Base-by-base conservation (phyloP, 2,113 vertebrate species). In the Eleginops maclovinus region DNA sequence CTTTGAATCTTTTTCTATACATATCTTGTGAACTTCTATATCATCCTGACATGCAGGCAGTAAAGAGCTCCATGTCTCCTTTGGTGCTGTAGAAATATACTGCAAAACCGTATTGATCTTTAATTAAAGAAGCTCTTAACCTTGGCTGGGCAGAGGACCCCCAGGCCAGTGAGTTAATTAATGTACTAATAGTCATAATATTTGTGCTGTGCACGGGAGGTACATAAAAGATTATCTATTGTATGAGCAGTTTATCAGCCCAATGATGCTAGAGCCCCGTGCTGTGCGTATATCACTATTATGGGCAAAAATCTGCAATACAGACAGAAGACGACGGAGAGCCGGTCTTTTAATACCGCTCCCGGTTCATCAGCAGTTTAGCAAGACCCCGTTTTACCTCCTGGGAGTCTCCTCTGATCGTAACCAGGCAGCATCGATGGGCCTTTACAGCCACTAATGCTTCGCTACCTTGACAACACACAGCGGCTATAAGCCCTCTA, bases 71-170 rank as follows among this genome's bases (percentile, higher is more conserved):
- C 88, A 70, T 59, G 85, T 91, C 87, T 93, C 73, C 88, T 91
- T 86, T 83, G 86, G 83, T 81, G 90, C 84, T 78, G 82, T 64
- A 65, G 87, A 90, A 94, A 95, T 93, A 94, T 94, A 94, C 83
- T 84, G 90, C 91, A 92, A 92, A 91, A 94, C 86, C 74, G 77
- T 94, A 95, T 95, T 94, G 94, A 95, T 95, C 93, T 95, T 95
- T 95, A 95, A 95, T 95, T 95, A 95, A 95, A 95, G 94, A 92
- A 93, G 93, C 93, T 95, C 94, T 95, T 95, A 95, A 94, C 94
- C 94, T 94, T 93, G 91, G 93, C 91, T 88, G 85, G 90, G 89
- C 86, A 84, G 89, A 78, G 79, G 88, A 93, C 93, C 94, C 93
- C 86, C 80, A 92, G 93, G 93, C 92, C 91, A 89, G 88, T 65